These are phyloP conservation scores for Origma solitaria DNA, from an alignment of 2,113 vertebrate species.

Conservation along the genomic window DNA sequence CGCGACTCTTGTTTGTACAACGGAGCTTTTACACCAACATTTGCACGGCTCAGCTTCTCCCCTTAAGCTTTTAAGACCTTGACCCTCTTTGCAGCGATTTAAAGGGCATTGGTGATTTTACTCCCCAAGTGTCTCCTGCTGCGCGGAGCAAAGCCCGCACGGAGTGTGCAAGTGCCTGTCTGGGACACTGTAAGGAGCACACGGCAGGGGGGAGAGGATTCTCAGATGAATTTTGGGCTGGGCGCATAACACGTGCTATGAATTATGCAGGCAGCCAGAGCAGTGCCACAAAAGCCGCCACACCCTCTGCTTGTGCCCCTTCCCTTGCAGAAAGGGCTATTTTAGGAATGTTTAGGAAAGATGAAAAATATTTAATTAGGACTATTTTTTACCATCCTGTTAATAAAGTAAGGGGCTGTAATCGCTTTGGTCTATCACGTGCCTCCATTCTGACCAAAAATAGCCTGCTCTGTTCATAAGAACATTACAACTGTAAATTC, in stretches of 20 bases:
- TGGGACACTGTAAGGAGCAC: not conserved
- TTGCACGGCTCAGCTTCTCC: not conserved
- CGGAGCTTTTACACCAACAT: conserved; percentile 12
- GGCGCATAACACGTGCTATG: not conserved
- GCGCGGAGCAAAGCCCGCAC: accelerated
- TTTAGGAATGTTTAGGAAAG: not conserved
- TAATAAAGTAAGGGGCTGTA: not conserved
- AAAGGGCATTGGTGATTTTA: not conserved
- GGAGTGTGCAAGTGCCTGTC: not conserved
- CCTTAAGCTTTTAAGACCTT: conserved; percentile 43
- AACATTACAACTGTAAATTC: conserved; percentile 20
- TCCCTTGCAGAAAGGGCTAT: not conserved
- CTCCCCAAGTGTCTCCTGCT: not conserved
- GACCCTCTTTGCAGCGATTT: not conserved
- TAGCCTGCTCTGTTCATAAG: not conserved
- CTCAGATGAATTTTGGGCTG: not conserved
- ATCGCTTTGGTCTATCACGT: not conserved
- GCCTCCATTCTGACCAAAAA: conserved; percentile 10
- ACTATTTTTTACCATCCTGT: not conserved
- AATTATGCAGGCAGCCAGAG: not conserved
- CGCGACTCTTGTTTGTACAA: not conserved
- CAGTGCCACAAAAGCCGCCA: not conserved
- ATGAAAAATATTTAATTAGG: not conserved
- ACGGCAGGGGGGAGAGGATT: not conserved
- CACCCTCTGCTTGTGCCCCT: not conserved